phyloP scores from a whole-genome alignment of 2,797 vertebrate genomes.

The Myotis myotis region DNA sequence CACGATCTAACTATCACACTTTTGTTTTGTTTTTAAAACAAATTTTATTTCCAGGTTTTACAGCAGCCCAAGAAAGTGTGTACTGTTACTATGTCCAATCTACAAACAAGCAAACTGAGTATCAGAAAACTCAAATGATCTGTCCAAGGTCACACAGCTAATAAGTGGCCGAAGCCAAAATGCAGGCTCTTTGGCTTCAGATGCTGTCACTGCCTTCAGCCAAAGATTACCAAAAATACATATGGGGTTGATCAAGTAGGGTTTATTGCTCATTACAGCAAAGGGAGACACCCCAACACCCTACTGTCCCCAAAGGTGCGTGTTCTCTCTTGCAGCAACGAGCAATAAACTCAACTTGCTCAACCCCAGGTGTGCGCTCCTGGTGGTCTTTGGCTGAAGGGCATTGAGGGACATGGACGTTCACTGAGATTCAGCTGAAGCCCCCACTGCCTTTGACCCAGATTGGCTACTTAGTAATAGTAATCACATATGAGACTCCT shows the following conservation, averaged over 20 bases:
- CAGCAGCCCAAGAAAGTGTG: neutral
- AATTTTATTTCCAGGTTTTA: neutral
- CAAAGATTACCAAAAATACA: neutral
- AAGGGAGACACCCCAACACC: neutral
- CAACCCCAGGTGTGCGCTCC: neutral
- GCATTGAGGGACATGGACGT: neutral
- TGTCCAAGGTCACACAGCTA: neutral
- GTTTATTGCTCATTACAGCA: neutral
- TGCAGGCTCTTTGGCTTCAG: neutral
- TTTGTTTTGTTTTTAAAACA: neutral
- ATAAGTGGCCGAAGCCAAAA: neutral
- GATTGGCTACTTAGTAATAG: neutral
- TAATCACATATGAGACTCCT: neutral
- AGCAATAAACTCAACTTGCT: neutral
- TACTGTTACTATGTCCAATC: neutral
- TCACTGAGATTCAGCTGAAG: neutral
- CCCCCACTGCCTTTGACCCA: neutral
- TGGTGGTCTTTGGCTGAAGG: neutral
- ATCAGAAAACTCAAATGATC: conserved; percentile 30
- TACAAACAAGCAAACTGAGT: conserved; percentile 4
- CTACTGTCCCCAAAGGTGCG: neutral
- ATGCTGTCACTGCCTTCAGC: neutral
- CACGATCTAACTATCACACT: neutral
- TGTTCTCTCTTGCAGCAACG: neutral
- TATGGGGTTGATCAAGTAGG: neutral